Percentiles rank a stretch among this genome's conserved stretches.
Conservation (phyloP, 2,888 invertebrate species). For the Stenolophus ochropezus region DNA sequence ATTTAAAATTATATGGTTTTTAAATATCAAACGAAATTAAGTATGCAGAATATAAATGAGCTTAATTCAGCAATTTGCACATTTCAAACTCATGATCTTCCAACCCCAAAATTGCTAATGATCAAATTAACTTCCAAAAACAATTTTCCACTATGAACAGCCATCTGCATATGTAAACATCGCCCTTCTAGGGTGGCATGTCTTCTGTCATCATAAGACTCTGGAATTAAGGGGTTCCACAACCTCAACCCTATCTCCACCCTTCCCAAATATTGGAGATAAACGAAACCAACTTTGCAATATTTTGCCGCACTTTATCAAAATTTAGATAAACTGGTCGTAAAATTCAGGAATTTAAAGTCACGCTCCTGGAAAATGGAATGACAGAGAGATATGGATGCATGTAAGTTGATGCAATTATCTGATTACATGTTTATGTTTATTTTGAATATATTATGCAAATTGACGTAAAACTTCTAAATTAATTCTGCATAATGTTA, state of each 20-base stretch:
- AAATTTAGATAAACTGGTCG: constrained; percentile 41
- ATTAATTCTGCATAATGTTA: not conserved
- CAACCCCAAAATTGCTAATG: constrained; percentile 25
- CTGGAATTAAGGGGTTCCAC: not conserved
- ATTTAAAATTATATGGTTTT: not conserved
- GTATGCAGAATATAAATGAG: not conserved
- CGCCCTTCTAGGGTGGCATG: constrained; percentile 2
- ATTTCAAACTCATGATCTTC: not conserved
- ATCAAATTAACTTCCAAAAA: constrained; percentile 21
- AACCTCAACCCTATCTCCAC: not conserved
- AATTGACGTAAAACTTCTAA: not conserved
- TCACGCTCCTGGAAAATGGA: constrained; percentile 6
- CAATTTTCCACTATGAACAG: constrained; percentile 17
- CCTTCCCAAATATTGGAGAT: not conserved
- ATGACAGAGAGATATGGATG: constrained; percentile 3
- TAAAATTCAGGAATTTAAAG: constrained; percentile 30
- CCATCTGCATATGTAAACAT: constrained; percentile 40
- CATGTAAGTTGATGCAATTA: constrained; percentile 19
- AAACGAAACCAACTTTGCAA: constrained; percentile 33
- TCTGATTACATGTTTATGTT: constrained; percentile 34
- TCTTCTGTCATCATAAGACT: constrained; percentile 27
- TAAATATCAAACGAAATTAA: not conserved
- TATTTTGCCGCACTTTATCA: constrained; percentile 36
- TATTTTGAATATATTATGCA: constrained; percentile 14
- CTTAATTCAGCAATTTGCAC: not conserved